These are phyloP conservation scores for Polymixis lichenea DNA, from an alignment of 2,888 invertebrate genomes.

Conservation along the genomic window DNA sequence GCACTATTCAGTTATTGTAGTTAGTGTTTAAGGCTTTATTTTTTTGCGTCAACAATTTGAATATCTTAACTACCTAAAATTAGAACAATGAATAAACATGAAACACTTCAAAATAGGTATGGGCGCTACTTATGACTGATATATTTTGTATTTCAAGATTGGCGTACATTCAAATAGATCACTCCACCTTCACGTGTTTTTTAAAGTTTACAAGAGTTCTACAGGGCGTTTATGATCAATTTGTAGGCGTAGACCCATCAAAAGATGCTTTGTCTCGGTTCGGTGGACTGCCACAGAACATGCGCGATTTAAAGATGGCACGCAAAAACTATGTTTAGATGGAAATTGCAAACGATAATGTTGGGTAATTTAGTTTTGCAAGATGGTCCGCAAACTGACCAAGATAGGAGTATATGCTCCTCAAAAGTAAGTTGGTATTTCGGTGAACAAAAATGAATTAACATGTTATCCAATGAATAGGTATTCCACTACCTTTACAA, in stretches of 20 bases:
- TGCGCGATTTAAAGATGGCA: slow-evolving; percentile 17
- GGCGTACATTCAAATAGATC: neutral
- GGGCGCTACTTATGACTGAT: neutral
- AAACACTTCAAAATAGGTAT: neutral
- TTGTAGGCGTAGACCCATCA: slow-evolving; percentile 36
- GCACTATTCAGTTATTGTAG: neutral
- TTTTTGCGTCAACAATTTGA: neutral
- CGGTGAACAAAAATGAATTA: no score
- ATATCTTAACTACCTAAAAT: neutral
- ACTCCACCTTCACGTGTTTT: slow-evolving; percentile 21
- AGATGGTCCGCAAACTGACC: no score
- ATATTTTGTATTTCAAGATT: neutral
- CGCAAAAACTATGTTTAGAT: slow-evolving; percentile 40
- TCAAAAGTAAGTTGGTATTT: no score
- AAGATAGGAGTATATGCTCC: no score
- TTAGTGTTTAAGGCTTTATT: neutral
- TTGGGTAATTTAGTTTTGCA: slow-evolving; percentile 5
- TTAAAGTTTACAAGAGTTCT: slow-evolving; percentile 7
- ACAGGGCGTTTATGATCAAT: slow-evolving; percentile 32
- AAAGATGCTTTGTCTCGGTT: slow-evolving; percentile 39
- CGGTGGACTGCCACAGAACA: neutral
- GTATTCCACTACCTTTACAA: no score
- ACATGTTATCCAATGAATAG: no score
- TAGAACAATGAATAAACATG: slow-evolving; percentile 11
- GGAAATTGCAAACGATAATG: slow-evolving; percentile 18